These are phyloP conservation scores for Xestia rhomboidea DNA, from an alignment of 2,888 invertebrate species.

Conservation along the genomic window DNA sequence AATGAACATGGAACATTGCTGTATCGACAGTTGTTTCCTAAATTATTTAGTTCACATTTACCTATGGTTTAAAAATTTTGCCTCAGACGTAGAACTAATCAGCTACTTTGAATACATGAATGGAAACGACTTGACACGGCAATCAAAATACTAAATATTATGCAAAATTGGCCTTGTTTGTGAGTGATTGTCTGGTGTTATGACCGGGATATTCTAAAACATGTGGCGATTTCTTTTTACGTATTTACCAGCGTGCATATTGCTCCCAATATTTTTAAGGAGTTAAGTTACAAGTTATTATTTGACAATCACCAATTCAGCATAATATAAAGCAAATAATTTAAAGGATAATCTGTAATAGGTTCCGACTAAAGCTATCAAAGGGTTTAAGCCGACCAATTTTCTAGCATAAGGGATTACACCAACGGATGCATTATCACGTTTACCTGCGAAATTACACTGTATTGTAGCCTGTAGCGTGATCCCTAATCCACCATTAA, in stretches of 20 bases:
- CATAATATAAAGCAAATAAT: not conserved
- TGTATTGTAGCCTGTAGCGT: not conserved
- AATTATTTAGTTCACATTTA: conserved; percentile 25
- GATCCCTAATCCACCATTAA: conserved; percentile 32
- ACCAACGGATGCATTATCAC: conserved; percentile 23
- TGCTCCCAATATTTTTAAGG: not conserved
- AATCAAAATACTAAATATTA: conserved; percentile 21
- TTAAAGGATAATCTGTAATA: conserved; percentile 4
- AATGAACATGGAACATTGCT: not conserved
- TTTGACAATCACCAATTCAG: not conserved
- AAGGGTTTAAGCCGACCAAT: not conserved
- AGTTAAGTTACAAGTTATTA: not conserved
- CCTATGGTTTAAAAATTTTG: conserved; percentile 3
- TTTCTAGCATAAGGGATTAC: not conserved
- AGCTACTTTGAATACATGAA: conserved; percentile 15
- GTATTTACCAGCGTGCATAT: not conserved
- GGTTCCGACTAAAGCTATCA: not conserved
- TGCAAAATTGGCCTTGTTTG: conserved; percentile 24
- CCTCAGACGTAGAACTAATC: conserved; percentile 48
- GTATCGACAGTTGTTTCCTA: conserved; percentile 12
- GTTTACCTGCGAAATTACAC: conserved; percentile 13
- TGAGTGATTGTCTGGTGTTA: not conserved
- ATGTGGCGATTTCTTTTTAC: conserved; percentile 7
- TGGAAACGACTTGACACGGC: conserved; percentile 4
- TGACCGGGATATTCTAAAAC: conserved; percentile 17